Evolutionary conservation across 2,797 vertebrate species (phyloP), one percentile per base, ranked within the genome.

Genomic region (Lutjanus campechanus): DNA sequence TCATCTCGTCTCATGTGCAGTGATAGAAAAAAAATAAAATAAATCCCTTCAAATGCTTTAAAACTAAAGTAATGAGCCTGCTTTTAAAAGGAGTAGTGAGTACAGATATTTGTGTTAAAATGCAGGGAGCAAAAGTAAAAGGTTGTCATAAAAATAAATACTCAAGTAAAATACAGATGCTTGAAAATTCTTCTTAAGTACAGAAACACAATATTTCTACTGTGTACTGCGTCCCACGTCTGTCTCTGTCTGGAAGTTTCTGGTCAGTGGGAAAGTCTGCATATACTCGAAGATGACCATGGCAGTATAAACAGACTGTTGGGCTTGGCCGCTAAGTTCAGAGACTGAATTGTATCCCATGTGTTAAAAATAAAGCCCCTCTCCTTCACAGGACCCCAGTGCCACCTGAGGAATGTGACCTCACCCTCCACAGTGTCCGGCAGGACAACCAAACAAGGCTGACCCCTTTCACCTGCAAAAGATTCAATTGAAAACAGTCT

Each of bases 341-440:
- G 36, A 73, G 66, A 61, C 69, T 66, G 54, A 79, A 85, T 40
- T 49, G 9, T 51, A 9, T 61, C 49, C 77, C 89, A 89, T 90
- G 81, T 91, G 93, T 94, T 95, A 91, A 77, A 84, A 94, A 92
- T 94, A 87, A 88, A 82, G 66, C 44, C 44, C 66, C 12, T 73
- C 69, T 85, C 72, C 81, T 91, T 89, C 82, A 83, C 71, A n/a
- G 83, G 87, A 92, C 75, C 77, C 80, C 77, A n/a, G 40, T 55
- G 81, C 61, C 89, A 89, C 82, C 69, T 74, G 69, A 93, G 90
- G 94, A 95, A 95, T 95, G 93, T 93, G 93, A 95, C 94, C 94
- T 90, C 79, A 84, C 76, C 80, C 67, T 80, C 80, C 16, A 11
- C 77, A 70, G 76, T 81, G 89, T 92, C 89, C 89, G 71, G 69